These are phyloP conservation scores for Apostichopus parvimensis DNA, from an alignment of 35 echinoderm and acorn worm genomes.

Conservation along the genomic window DNA sequence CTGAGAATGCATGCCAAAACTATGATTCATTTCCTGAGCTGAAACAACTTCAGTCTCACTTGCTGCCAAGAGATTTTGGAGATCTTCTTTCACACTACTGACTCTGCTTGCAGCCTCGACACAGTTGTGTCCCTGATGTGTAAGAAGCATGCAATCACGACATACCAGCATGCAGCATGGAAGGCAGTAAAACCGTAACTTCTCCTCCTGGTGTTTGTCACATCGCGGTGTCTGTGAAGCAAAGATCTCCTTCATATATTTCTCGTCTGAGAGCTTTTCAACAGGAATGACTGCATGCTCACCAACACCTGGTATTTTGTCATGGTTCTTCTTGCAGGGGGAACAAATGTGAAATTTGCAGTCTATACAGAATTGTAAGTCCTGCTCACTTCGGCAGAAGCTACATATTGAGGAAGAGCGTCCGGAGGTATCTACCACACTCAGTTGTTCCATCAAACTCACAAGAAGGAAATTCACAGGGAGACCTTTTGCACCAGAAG, in stretches of 20 bases:
- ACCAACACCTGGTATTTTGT: neutral
- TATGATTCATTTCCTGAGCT: no score
- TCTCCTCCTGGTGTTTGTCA: conserved; percentile 1
- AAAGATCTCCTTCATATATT: neutral
- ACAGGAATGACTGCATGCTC: neutral
- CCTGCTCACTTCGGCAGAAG: neutral
- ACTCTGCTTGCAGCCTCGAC: neutral
- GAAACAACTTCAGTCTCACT: no score
- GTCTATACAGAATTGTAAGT: conserved; percentile 1
- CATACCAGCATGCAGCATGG: neutral
- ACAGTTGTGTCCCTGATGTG: conserved; percentile 37
- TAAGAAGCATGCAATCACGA: conserved; percentile 27
- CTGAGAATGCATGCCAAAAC: no score
- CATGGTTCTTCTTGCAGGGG: neutral
- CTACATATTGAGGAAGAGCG: neutral
- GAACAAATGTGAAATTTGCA: neutral
- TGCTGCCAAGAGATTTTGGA: no score
- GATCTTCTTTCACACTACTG: no score
- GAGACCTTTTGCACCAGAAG: neutral
- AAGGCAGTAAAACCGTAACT: conserved; percentile 7
- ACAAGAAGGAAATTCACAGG: neutral
- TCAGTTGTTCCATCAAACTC: neutral
- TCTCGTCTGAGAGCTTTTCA: neutral
- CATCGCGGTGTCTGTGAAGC: neutral
- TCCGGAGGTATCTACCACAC: neutral